phyloP scores from a whole-genome alignment of 2,888 invertebrate genomes.

The Parnassius apollo region DNA sequence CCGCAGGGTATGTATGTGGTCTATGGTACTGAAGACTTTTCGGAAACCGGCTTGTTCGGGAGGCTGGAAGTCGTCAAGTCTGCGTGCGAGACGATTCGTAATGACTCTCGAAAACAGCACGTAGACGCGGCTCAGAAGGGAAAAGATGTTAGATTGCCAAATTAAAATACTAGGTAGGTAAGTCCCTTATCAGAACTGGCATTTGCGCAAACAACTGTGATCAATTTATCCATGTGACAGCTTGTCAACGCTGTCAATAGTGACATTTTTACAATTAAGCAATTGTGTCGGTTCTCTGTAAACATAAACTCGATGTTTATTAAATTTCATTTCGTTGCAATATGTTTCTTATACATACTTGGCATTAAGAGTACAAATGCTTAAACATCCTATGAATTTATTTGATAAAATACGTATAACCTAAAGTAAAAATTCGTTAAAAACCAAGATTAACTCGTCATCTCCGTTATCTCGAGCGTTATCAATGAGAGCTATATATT shows the following conservation, averaged over 20 bases:
- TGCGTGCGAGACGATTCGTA: too few relatives aligned
- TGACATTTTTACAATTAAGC: slow-evolving; percentile 79
- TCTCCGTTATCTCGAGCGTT: slow-evolving; percentile 69
- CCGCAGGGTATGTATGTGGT: too few relatives aligned
- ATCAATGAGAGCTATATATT: slow-evolving; percentile 57
- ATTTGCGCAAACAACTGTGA: slow-evolving; percentile 76
- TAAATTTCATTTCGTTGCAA: slow-evolving; percentile 38
- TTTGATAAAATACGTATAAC: slow-evolving; percentile 47
- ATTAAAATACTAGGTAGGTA: slow-evolving; percentile 67
- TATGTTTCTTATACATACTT: slow-evolving; percentile 43
- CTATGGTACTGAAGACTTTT: too few relatives aligned
- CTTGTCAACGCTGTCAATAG: slow-evolving; percentile 71
- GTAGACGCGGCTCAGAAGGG: too few relatives aligned
- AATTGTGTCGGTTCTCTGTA: slow-evolving; percentile 65
- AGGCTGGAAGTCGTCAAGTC: too few relatives aligned
- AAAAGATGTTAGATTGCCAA: slow-evolving; percentile 42
- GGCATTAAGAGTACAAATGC: slow-evolving; percentile 30
- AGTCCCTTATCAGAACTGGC: slow-evolving; percentile 68
- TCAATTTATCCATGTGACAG: slow-evolving; percentile 77
- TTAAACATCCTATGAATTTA: slow-evolving; percentile 22
- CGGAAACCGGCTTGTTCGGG: too few relatives aligned
- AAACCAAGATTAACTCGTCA: slow-evolving; percentile 77
- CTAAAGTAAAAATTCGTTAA: slow-evolving; percentile 73
- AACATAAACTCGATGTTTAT: slow-evolving; percentile 49
- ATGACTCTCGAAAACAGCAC: too few relatives aligned